Evolutionary conservation across 1,140 invertebrate genomes (phyloP).

Genomic region (Cotesia typhae): DNA sequence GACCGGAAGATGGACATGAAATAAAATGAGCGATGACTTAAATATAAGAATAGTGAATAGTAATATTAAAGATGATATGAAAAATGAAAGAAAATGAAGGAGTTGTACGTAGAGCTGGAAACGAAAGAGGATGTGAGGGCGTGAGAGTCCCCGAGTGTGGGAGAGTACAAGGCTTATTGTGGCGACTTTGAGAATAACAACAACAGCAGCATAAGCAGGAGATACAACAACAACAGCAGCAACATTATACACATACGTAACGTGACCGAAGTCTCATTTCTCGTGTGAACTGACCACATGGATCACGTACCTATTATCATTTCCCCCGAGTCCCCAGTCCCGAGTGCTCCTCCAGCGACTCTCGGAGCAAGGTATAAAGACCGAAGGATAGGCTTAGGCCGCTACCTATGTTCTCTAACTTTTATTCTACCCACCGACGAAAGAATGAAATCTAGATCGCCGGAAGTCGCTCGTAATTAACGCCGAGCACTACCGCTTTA

Average conservation of each 20-base stretch:
- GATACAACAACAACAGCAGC: too few relatives aligned
- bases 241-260: constrained; percentile 24
- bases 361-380: too few relatives aligned
- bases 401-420: constrained; percentile 5
- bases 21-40: constrained; percentile 9
- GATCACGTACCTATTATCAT: constrained; percentile 68
- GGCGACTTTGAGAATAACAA: constrained; percentile 40
- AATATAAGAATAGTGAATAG: too few relatives aligned
- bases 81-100: constrained; percentile 26
- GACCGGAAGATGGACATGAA: too few relatives aligned
- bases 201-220: too few relatives aligned
- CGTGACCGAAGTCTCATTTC: constrained; percentile 55
- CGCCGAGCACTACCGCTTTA: constrained; percentile 46
- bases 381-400: too few relatives aligned
- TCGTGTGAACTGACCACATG: constrained; percentile 68
- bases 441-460: constrained; percentile 68
- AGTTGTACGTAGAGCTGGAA: constrained; percentile 23
- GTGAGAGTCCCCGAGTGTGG: constrained; percentile 66
- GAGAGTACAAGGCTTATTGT: constrained; percentile 66
- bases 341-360: too few relatives aligned
- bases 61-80: constrained; percentile 6
- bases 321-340: constrained; percentile 48
- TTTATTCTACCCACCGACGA: constrained; percentile 10
- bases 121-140: constrained; percentile 64
- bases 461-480: constrained; percentile 66